A percentile compares a stretch with the other conserved stretches of the same genome.
Conservation (phyloP, 2,113 vertebrate species). For the Pedetes capensis region DNA sequence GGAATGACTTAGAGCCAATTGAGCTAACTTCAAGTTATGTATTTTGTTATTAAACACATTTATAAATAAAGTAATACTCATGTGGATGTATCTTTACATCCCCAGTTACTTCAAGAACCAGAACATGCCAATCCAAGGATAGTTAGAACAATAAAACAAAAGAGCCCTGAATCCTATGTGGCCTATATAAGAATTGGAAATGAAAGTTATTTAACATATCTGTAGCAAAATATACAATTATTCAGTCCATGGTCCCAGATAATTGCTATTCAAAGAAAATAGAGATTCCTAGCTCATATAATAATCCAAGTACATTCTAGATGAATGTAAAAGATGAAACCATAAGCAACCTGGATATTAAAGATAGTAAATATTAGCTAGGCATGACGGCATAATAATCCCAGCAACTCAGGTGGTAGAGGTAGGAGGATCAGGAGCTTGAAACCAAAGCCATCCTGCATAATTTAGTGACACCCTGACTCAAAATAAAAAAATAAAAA, state of each 20-base stretch:
- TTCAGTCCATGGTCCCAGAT: background rate
- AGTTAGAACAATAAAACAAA: conserved; percentile 35
- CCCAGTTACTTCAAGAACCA: conserved; percentile 32
- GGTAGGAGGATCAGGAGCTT: too few relatives aligned
- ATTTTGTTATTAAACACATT: conserved; percentile 29
- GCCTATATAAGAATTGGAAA: conserved; percentile 31
- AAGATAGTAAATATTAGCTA: conserved; percentile 15
- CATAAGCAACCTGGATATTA: background rate
- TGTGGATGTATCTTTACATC: conserved; percentile 44
- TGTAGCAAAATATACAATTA: background rate
- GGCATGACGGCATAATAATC: too few relatives aligned
- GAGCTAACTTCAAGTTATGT: background rate
- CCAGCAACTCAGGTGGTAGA: too few relatives aligned
- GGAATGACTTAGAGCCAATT: background rate
- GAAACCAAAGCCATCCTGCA: too few relatives aligned
- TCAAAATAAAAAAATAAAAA: too few relatives aligned
- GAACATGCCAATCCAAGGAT: background rate
- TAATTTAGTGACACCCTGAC: too few relatives aligned
- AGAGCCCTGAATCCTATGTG: background rate
- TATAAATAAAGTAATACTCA: background rate
- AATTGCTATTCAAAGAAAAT: background rate
- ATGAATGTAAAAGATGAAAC: background rate
- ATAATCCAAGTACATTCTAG: background rate
- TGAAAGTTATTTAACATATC: conserved; percentile 17
- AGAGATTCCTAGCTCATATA: background rate